These are phyloP conservation scores for Orientallactaga sibirica DNA, from an alignment of 2,797 vertebrate genomes.

Conservation along the genomic window DNA sequence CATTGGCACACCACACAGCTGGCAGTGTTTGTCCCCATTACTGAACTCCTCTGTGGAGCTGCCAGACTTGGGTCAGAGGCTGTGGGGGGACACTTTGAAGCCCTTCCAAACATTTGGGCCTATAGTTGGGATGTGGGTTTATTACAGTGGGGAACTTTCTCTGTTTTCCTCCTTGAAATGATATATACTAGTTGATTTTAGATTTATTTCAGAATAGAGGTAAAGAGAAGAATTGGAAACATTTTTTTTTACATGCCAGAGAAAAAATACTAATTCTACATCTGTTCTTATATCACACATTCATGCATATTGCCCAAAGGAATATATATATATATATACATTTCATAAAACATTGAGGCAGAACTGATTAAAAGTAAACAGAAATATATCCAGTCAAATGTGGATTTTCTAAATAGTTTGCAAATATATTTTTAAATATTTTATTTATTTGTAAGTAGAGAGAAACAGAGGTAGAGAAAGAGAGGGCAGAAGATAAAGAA, in stretches of 20 bases:
- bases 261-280: background rate
- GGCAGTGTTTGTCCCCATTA: slow-evolving; percentile 63
- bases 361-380: slow-evolving; percentile 64
- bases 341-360: background rate
- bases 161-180: background rate
- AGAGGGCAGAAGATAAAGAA: no score
- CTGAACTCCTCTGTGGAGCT: slow-evolving; percentile 45
- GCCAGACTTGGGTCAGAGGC: slow-evolving; percentile 63
- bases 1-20: slow-evolving; percentile 1
- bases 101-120: slow-evolving; percentile 68
- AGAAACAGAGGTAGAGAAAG: no score
- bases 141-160: slow-evolving; percentile 15
- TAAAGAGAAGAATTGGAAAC: slow-evolving; percentile 29
- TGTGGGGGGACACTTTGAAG: slow-evolving; percentile 62
- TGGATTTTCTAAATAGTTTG: slow-evolving; percentile 54
- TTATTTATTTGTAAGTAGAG: no score
- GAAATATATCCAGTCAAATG: slow-evolving; percentile 48
- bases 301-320: background rate
- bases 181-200: slow-evolving; percentile 23
- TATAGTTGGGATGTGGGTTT: slow-evolving; percentile 11
- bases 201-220: slow-evolving; percentile 56
- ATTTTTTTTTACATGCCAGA: background rate
- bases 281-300: slow-evolving; percentile 22
- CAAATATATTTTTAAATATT: slow-evolving; percentile 53
- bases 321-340: background rate